Evolutionary conservation across 2,888 invertebrate species (phyloP).

Genomic region (Conistra vaccinii): DNA sequence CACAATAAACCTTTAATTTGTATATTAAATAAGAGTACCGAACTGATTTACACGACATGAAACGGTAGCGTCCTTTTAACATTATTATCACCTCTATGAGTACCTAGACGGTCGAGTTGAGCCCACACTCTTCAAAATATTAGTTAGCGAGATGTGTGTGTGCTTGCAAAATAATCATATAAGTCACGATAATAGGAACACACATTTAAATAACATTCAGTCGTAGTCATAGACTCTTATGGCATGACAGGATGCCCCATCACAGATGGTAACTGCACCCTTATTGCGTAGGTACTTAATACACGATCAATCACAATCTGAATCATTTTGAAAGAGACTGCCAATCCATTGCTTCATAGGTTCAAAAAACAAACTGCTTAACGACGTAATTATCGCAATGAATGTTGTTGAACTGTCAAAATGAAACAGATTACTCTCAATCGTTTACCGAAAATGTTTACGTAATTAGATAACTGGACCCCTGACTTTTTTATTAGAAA

Average conservation of each 20-base stretch:
- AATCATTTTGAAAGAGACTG: too few relatives aligned
- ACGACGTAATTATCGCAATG: too few relatives aligned
- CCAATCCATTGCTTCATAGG: too few relatives aligned
- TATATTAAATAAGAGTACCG: constrained; percentile 13
- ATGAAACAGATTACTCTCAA: too few relatives aligned
- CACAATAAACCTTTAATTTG: constrained; percentile 22
- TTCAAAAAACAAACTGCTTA: too few relatives aligned
- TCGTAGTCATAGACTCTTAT: too few relatives aligned
- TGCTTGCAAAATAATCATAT: not conserved
- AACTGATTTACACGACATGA: constrained; percentile 29
- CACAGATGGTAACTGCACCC: not conserved
- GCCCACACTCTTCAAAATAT: not conserved
- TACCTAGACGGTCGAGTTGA: not conserved
- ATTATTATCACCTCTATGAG: constrained; percentile 46
- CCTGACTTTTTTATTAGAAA: too few relatives aligned
- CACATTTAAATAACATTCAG: not conserved
- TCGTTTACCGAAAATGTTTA: too few relatives aligned
- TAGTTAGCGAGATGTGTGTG: not conserved
- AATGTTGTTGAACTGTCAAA: too few relatives aligned
- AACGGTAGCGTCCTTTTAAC: constrained; percentile 37
- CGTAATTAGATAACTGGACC: too few relatives aligned
- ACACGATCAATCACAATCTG: too few relatives aligned
- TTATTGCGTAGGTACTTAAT: too few relatives aligned
- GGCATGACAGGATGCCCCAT: not conserved
- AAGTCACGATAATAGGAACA: not conserved